Base-by-base conservation (phyloP, 2,797 vertebrate genomes). In the Poecilia picta region DNA sequence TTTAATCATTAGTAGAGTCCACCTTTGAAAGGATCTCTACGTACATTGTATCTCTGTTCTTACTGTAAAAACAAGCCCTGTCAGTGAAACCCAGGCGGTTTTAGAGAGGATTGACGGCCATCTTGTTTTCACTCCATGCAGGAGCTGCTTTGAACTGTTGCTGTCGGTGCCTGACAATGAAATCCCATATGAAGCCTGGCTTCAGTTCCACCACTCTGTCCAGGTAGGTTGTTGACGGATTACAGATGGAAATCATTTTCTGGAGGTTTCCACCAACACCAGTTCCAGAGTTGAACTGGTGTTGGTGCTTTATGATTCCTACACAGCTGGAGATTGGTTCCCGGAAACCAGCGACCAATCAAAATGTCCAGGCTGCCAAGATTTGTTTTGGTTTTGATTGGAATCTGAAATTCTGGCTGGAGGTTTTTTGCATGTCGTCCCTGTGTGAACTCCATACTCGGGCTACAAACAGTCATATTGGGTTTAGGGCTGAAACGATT, bases 61-160 rank as follows among this genome's bases (percentile, higher is more conserved):
- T 13, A 23, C 20, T 68, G 20, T 41, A 41, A 13, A 70, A 41
- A 25, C 39, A 25, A 13, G 18, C 49, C 5, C 0, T 33, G 1
- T 7, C 33, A 3, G 59, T 62, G 62, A 64, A 64, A 64, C 20
- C 57, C 28, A 31, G 57, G 5, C 4, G 11, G 12, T 15, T 46
- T 43, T 15, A 74, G 15, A 43, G 39, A n/a, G 55, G 62, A 51
- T 75, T 20, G 74, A 73, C 28, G 39, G 23, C 46, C 7, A 4
- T 85, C 0, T 59, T 74, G 7, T 73, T 85, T 76, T 72, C 79
- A 15, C 84, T 74, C 81, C 71, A 92, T 95, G 53, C 91, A 99
- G 98, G 97, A 99, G 98, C 94, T 99, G 98, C 94, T 99, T 99
- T 95, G 98, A 99, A 90, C 95, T 99, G 89, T 91, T 99, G 83